Percentiles rank a stretch among this genome's conserved stretches.
phyloP scores from a whole-genome alignment of 2,113 vertebrate species.

The Tiliqua scincoides region DNA sequence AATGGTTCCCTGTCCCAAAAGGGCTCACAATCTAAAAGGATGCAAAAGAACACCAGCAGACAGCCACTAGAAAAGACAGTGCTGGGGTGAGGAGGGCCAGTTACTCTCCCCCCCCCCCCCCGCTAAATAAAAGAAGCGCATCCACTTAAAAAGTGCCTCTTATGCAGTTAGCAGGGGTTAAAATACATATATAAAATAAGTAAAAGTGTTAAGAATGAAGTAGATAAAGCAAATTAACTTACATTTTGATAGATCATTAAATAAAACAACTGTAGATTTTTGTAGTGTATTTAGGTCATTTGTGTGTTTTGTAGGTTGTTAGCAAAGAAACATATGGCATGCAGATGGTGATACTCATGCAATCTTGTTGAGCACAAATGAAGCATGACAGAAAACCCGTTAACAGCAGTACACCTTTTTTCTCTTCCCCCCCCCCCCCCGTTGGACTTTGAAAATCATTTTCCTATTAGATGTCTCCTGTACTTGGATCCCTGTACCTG shows the following conservation, averaged over 20 bases:
- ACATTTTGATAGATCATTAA: not conserved
- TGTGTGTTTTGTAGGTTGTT: not conserved
- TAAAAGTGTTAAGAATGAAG: not conserved
- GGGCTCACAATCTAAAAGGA: too few species aligned
- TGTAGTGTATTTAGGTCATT: not conserved
- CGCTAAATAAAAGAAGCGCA: too few species aligned
- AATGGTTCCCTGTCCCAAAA: too few species aligned
- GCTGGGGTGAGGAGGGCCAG: too few species aligned
- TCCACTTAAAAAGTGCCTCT: too few species aligned
- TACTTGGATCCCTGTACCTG: not conserved
- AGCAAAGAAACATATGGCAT: not conserved
- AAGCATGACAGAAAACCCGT: not conserved
- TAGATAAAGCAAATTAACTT: not conserved
- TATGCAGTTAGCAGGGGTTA: too few species aligned
- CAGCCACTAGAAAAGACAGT: too few species aligned
- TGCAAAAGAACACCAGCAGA: too few species aligned
- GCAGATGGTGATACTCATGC: not conserved
- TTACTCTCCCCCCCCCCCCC: too few species aligned
- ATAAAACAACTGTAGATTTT: not conserved
- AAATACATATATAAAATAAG: too few species aligned
- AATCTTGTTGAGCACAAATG: not conserved
- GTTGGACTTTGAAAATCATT: not conserved
- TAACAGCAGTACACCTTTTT: not conserved
- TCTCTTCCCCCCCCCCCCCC: too few species aligned
- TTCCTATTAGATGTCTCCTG: too few species aligned